Evolutionary conservation across 2,113 vertebrate genomes (phyloP), one percentile per base, ranked within the genome.

Genomic region (Okapia johnstoni): DNA sequence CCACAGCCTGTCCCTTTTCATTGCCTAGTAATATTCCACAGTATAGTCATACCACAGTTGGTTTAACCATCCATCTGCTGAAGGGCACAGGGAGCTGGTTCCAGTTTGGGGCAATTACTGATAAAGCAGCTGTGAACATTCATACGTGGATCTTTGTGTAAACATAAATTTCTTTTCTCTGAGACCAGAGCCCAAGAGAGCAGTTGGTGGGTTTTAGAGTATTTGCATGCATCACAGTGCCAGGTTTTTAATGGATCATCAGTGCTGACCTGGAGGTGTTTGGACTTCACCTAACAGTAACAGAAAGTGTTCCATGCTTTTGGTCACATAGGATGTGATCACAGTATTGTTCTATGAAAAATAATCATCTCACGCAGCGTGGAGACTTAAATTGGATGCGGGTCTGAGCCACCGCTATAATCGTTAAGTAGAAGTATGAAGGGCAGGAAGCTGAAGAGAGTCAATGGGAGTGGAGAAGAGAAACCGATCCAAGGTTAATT

Each of bases 351-450:
- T 6, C 1, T 0, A 4, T 12, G 58, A 55, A 55, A 79, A 40
- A 48, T 6, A 43, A 8, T 21, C 1, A 7, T 19, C 7, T 30
- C 48, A 7, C 7, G 40, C 60, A 26, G 3, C 23, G 40, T 1
- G 7, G 63, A 23, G 26, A 48, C 46, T 3, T 70, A 36, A 21
- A 54, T 0, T 50, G 50, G 60, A 76, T 1, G 0, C 0, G 17
- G 11, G 4, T 30, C 23, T 40, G 8, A 16, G 25, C 5, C 12
- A 6, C 4, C 1, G 33, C 21, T 30, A 1, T 2, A 1, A 50
- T n/a, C 19, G 52, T 40, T 21, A 55, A 33, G 23, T 13, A 15
- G 36, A 57, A 36, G 19, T 57, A 30, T 3, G 13, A 11, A 19
- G 11, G 30, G 0, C 1, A 0, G 15, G 40, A 48, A 5, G 21